Evolutionary conservation across 2,797 vertebrate genomes (phyloP).

Genomic region (Micrastur ruficollis): DNA sequence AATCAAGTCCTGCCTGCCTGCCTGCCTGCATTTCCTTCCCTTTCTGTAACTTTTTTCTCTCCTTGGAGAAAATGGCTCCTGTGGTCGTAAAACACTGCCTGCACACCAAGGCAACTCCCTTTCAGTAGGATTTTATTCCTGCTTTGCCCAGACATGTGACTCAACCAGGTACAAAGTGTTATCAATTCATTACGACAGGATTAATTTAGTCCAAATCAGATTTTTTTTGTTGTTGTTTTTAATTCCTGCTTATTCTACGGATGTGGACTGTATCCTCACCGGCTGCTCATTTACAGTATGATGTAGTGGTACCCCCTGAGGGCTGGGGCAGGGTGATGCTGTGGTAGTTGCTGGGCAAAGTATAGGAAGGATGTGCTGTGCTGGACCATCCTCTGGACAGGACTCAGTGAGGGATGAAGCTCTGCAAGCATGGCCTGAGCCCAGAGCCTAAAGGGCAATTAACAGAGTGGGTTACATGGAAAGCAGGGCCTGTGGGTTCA

Average conservation of each 20-base stretch:
- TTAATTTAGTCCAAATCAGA: background rate
- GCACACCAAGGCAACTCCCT: background rate
- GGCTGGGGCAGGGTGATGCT: background rate
- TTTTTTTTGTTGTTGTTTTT: background rate
- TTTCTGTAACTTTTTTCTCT: background rate
- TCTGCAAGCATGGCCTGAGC: background rate
- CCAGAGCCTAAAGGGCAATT: background rate
- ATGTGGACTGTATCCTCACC: background rate
- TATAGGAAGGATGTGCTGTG: background rate
- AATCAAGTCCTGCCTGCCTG: background rate
- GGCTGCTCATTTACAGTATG: background rate
- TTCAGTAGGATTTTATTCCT: background rate
- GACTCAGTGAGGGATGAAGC: background rate
- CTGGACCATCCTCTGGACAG: background rate
- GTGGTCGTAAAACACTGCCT: background rate
- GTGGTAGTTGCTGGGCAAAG: background rate
- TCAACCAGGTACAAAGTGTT: background rate
- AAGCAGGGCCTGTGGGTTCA: background rate
- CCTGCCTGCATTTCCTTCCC: background rate
- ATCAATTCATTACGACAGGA: background rate
- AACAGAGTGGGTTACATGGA: rapidly evolving
- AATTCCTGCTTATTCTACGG: background rate
- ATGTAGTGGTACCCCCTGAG: background rate
- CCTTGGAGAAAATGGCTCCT: background rate
- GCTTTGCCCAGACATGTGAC: background rate